Evolutionary conservation across 2,113 vertebrate species (phyloP), one percentile per base, ranked within the genome.

Genomic region (Danio rerio): DNA sequence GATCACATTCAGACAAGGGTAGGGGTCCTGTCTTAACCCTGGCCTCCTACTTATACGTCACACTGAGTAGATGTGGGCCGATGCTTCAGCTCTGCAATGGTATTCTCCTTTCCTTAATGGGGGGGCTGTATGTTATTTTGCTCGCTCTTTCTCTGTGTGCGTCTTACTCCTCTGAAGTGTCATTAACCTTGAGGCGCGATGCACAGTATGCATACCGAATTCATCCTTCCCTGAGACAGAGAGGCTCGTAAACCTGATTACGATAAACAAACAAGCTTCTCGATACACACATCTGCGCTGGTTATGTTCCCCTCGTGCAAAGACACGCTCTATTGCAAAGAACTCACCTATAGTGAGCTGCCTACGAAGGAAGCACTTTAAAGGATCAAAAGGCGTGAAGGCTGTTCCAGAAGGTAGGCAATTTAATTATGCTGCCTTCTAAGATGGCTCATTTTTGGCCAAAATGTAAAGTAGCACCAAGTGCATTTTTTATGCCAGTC

Each of bases 171-270:
- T 74, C n/a, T 65, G 53, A 83, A 72, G 81, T 61, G 45, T 73
- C 63, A 71, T 70, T 86, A 83, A 83, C 85, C 81, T 83, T 86
- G 81, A 86, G 78, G 81, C n/a, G 20, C 78, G 81, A 86, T 83
- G 78, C 80, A 68, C 72, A 13, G 62, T 43, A 4, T 40, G 73
- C 56, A 16, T 79, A 18, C 49, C n/a, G 6, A 62, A 63, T 83
- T 68, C 47, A 20, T 13, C 11, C 71, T 80, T 71, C 31, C 65
- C 49, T 50, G 72, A 74, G 16, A 21, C 16, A 82, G 78, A 68
- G 5, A 18, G 15, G 55, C 42, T 21, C 7, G 6, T 40, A 75
- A 82, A 73, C 62, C 66, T 68, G 70, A 83, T 86, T 80, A 71
- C 12, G 62, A 76, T 56, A 63, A 78, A 78, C 65, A 78, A 71